These are phyloP conservation scores for Andrena chrysosceles DNA, from an alignment of 2,888 invertebrate genomes.

Conservation along the genomic window DNA sequence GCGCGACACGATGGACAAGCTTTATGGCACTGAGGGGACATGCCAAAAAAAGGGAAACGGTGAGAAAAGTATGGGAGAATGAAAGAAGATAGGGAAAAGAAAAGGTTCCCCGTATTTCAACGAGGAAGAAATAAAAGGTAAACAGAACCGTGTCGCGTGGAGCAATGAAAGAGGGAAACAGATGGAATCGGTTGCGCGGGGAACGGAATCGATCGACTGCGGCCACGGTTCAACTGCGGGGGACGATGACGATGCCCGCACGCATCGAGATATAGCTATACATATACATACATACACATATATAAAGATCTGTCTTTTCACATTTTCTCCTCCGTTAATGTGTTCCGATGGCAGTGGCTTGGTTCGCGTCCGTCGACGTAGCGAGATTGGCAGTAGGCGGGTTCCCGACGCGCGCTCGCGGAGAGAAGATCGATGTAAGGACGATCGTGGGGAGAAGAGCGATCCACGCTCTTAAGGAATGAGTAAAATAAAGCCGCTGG, in stretches of 20 bases:
- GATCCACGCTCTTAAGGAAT: too few relatives aligned
- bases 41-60: constrained; percentile 13
- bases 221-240: constrained; percentile 3
- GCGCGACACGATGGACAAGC: constrained; percentile 12
- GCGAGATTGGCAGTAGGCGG: constrained; percentile 48
- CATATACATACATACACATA: constrained; percentile 7
- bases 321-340: constrained; percentile 20
- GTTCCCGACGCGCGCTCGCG: constrained; percentile 14
- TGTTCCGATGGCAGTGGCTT: constrained; percentile 63
- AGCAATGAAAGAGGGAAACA: constrained; percentile 17
- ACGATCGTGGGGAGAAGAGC: background rate
- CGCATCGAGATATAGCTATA: constrained; percentile 22
- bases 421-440: constrained; percentile 5
- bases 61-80: too few relatives aligned
- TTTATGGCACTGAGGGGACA: constrained; percentile 46
- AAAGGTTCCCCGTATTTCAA: background rate
- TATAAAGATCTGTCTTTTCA: constrained; percentile 7
- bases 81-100: background rate
- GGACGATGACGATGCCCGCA: constrained; percentile 1
- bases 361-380: constrained; percentile 46
- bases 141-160: constrained; percentile 10
- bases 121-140: constrained; percentile 3
- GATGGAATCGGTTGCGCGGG: background rate
- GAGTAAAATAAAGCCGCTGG: background rate
- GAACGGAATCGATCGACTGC: constrained; percentile 37